Conservation (phyloP, 2,888 invertebrate species). For the Pterobdella sp. region DNA sequence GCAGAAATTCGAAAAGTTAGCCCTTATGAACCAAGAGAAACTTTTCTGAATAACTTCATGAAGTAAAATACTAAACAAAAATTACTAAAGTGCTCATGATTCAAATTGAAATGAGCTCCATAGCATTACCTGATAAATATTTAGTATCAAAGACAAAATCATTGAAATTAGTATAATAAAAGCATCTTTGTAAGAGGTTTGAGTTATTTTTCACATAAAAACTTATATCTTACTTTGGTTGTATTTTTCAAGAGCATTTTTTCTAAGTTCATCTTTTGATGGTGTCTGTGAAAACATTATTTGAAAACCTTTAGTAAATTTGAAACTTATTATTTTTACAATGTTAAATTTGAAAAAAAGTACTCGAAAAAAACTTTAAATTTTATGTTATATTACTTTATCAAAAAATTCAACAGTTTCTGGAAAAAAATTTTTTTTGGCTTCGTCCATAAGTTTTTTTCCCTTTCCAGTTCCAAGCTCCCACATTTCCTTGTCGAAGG, state of each 20-base stretch:
- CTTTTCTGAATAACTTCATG: too few relatives aligned
- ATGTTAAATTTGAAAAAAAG: background rate
- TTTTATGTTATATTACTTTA: background rate
- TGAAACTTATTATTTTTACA: background rate
- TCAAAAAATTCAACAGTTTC: slow-evolving; percentile 14
- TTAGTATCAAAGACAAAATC: too few relatives aligned
- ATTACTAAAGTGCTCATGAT: too few relatives aligned
- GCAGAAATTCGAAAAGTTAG: too few relatives aligned
- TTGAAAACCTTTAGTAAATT: background rate
- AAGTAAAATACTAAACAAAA: too few relatives aligned
- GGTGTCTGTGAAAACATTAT: background rate
- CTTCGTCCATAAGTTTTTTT: slow-evolving; percentile 4
- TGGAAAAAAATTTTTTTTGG: slow-evolving; percentile 22
- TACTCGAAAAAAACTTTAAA: background rate
- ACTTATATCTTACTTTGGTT: background rate
- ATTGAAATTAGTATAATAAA: background rate
- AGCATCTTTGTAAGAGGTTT: background rate
- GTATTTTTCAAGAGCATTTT: background rate
- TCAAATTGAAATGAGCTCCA: too few relatives aligned
- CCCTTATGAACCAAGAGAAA: too few relatives aligned
- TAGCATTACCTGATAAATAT: too few relatives aligned
- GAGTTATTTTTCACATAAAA: too few relatives aligned
- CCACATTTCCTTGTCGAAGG: slow-evolving; percentile 16
- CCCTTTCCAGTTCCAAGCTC: slow-evolving; percentile 14
- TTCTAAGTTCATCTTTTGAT: background rate